A percentile compares a stretch with the other conserved stretches of the same genome.
Evolutionary conservation across 2,113 vertebrate genomes (phyloP).

Genomic region (Lampris incognitus): DNA sequence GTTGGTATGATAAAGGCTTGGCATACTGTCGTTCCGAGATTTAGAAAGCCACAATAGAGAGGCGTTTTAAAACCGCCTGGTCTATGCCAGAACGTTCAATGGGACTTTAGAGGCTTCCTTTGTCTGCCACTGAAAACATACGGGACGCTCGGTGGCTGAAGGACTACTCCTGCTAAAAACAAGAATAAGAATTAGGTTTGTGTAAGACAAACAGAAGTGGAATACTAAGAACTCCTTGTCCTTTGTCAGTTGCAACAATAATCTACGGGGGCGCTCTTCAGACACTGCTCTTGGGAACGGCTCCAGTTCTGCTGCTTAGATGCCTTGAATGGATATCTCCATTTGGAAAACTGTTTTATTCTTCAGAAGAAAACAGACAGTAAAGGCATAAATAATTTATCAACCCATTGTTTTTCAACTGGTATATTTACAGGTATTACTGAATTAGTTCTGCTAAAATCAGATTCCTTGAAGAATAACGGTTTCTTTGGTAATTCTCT

Average conservation of each 20-base stretch:
- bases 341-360: background rate
- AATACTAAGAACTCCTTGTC: background rate
- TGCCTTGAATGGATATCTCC: conserved; percentile 29
- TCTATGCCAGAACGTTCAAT: conserved; percentile 20
- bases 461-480: too few species aligned
- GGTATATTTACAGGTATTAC: conserved; percentile 24
- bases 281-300: conserved; percentile 30
- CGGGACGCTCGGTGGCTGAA: conserved; percentile 5
- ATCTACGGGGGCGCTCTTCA: conserved; percentile 16
- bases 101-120: background rate
- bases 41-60: background rate
- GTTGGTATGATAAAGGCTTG: background rate
- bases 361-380: conserved; percentile 13
- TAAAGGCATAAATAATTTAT: conserved; percentile 9
- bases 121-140: conserved; percentile 11
- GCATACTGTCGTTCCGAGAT: background rate
- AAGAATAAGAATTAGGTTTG: conserved; percentile 45
- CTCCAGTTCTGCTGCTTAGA: conserved; percentile 11
- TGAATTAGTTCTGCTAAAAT: too few species aligned
- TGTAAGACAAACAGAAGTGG: too few species aligned
- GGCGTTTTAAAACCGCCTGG: background rate
- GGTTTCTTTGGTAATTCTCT: background rate
- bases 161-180: conserved; percentile 1
- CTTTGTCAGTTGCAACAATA: conserved; percentile 16
- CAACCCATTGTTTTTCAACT: background rate